Evolutionary conservation across 2,797 vertebrate genomes (phyloP).

Genomic region (Hephaestus fuliginosus): DNA sequence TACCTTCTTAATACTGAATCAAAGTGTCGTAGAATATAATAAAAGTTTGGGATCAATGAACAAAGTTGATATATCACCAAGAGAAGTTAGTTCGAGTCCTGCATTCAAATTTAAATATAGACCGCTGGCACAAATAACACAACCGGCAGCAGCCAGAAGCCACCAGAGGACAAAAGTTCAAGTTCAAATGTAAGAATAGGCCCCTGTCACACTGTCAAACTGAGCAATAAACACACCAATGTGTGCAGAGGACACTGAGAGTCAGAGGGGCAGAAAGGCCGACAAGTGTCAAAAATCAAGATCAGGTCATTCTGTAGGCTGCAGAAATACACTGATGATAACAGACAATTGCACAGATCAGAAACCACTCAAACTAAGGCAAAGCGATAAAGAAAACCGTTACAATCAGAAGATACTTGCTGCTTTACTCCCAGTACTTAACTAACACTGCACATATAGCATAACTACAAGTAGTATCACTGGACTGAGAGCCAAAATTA

Average conservation of each 20-base stretch:
- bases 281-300: not conserved
- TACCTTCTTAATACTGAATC: not conserved
- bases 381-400: not conserved
- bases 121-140: constrained; percentile 24
- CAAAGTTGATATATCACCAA: not conserved
- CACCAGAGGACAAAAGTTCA: constrained; percentile 53
- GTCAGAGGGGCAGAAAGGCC: not conserved
- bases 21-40: not conserved
- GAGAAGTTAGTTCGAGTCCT: constrained; percentile 21
- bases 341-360: not conserved
- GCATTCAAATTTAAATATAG: constrained; percentile 52
- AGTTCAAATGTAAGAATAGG: constrained; percentile 68
- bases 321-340: not conserved
- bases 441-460: not conserved
- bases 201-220: constrained; percentile 19
- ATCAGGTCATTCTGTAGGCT: not conserved
- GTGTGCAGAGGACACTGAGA: constrained; percentile 6
- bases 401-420: not conserved
- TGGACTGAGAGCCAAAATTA: constrained; percentile 28
- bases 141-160: constrained; percentile 29
- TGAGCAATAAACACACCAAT: constrained; percentile 44
- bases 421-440: not conserved
- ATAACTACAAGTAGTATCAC: constrained; percentile 19
- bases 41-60: not conserved
- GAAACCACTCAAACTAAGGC: not conserved